phyloP scores from a whole-genome alignment of 2,113 vertebrate species.

The Corapipo altera region DNA sequence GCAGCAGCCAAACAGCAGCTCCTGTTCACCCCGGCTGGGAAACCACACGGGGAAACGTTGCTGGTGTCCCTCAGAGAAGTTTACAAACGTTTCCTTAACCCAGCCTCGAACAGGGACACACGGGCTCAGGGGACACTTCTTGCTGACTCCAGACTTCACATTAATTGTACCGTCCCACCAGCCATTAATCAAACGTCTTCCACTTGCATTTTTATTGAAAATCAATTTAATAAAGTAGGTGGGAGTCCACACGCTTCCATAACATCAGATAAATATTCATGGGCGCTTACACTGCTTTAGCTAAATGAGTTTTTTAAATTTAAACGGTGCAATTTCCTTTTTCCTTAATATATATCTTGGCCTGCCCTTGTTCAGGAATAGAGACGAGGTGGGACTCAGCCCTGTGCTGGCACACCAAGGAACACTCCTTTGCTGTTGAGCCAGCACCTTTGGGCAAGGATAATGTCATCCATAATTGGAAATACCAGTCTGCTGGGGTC shows the following conservation, averaged over 20 bases:
- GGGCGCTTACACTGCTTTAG: conserved; percentile 28
- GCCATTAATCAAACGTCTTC: conserved; percentile 54
- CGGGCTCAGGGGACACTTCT: neutral
- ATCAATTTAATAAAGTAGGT: conserved; percentile 68
- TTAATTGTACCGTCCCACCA: neutral
- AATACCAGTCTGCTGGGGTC: neutral
- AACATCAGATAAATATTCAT: conserved; percentile 66
- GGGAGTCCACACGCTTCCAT: conserved; percentile 39
- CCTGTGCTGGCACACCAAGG: neutral
- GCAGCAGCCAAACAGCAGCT: neutral
- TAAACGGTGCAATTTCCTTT: conserved; percentile 41
- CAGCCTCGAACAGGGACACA: neutral
- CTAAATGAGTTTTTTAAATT: conserved; percentile 50
- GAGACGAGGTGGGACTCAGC: neutral
- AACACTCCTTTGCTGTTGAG: neutral
- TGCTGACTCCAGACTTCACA: conserved; percentile 44
- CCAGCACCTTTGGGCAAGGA: neutral
- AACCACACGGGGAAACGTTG: neutral
- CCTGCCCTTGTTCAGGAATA: neutral
- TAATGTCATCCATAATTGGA: neutral
- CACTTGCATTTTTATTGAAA: conserved; percentile 62
- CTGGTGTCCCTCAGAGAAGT: neutral
- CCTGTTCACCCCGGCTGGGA: neutral
- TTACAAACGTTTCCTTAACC: neutral
- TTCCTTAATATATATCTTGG: conserved; percentile 21